Conservation (phyloP, 2,113 vertebrate species). For the Scalopus aquaticus region DNA sequence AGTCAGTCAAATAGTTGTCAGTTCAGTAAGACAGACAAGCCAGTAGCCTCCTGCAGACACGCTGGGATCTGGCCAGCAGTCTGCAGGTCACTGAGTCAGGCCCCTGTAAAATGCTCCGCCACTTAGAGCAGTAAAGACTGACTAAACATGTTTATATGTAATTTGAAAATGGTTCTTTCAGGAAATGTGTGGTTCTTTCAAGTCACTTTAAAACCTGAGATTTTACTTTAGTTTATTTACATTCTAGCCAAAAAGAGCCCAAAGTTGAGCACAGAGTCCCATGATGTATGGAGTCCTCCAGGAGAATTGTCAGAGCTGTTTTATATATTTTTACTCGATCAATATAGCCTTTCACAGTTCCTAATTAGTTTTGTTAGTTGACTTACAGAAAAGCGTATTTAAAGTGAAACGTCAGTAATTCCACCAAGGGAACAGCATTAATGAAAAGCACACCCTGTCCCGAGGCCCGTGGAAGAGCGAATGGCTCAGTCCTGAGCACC, state of each 20-base stretch:
- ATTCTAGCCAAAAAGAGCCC: slow-evolving; percentile 65
- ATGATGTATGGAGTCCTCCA: slow-evolving; percentile 80
- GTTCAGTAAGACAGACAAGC: not conserved
- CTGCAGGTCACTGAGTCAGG: slow-evolving; percentile 45
- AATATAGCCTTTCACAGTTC: slow-evolving; percentile 85
- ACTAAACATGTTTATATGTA: slow-evolving; percentile 83
- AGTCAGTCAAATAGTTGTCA: not conserved
- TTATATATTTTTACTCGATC: slow-evolving; percentile 81
- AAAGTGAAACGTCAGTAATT: slow-evolving; percentile 80
- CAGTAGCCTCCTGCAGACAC: not conserved
- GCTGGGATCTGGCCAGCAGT: not conserved
- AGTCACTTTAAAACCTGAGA: slow-evolving; percentile 83
- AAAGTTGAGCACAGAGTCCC: slow-evolving; percentile 57
- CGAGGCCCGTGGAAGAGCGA: slow-evolving; percentile 75
- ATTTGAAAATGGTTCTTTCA: slow-evolving; percentile 84
- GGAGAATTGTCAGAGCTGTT: slow-evolving; percentile 82
- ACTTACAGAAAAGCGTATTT: slow-evolving; percentile 82
- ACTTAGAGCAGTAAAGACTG: slow-evolving; percentile 79
- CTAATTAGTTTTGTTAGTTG: slow-evolving; percentile 85
- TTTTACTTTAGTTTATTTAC: slow-evolving; percentile 84
- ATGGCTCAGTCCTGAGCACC: slow-evolving; percentile 69
- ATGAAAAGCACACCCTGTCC: slow-evolving; percentile 79
- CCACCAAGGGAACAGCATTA: slow-evolving; percentile 70
- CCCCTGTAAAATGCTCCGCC: slow-evolving; percentile 72
- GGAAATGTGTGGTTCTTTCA: slow-evolving; percentile 84